phyloP scores from a whole-genome alignment of 2,113 vertebrate species.

The Bubo bubo region DNA sequence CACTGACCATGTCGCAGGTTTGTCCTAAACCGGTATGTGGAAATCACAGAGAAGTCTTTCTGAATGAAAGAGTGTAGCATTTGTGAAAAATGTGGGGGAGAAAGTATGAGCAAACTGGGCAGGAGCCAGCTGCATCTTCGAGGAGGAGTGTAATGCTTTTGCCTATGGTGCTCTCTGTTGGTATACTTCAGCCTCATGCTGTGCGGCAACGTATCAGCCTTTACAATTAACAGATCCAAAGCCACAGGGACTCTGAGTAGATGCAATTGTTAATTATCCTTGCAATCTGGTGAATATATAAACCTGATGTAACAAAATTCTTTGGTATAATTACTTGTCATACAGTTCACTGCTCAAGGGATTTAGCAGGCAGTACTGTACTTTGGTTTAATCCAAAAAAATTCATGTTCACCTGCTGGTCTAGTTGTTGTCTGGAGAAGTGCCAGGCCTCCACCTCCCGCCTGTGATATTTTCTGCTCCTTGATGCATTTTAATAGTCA shows the following conservation, averaged over 20 bases:
- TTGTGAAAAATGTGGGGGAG: not conserved
- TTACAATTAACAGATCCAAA: not conserved
- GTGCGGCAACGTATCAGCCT: not conserved
- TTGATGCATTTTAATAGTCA: not conserved
- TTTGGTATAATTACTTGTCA: constrained; percentile 23
- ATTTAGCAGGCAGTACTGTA: not conserved
- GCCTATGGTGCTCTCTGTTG: not conserved
- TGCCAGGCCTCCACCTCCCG: not conserved
- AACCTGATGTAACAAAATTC: not conserved
- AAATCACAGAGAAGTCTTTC: not conserved
- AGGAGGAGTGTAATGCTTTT: not conserved
- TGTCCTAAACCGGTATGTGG: not conserved
- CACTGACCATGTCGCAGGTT: not conserved
- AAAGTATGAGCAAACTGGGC: not conserved
- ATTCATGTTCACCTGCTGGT: constrained; percentile 2
- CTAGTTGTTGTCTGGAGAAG: not conserved
- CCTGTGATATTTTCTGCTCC: not conserved
- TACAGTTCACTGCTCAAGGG: not conserved
- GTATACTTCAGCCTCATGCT: not conserved
- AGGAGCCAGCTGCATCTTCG: fast-evolving
- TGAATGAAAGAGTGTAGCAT: not conserved
- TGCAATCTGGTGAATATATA: not conserved
- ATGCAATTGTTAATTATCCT: not conserved
- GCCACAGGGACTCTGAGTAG: not conserved
- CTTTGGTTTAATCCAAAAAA: not conserved